A percentile compares a stretch with the other conserved stretches of the same genome.
phyloP scores from a whole-genome alignment of 2,113 vertebrate species.

The Thermophis baileyi region DNA sequence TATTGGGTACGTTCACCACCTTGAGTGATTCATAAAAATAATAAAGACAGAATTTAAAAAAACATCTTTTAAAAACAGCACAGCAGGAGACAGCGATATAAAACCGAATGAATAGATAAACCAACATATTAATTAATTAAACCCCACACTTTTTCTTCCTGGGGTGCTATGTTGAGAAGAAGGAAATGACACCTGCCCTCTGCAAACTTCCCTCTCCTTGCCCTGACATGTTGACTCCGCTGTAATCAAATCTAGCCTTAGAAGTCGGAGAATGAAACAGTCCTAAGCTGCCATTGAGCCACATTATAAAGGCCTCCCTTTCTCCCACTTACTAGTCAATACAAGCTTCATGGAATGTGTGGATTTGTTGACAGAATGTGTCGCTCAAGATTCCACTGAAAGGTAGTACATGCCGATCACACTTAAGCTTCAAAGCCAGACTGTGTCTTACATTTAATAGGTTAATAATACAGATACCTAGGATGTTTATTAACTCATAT shows the following conservation, averaged over 20 bases:
- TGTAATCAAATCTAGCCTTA: conserved; percentile 10
- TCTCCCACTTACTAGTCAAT: conserved; percentile 11
- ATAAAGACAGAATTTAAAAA: neutral
- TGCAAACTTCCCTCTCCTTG: conserved; percentile 8
- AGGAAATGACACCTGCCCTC: conserved; percentile 18
- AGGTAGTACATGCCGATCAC: neutral
- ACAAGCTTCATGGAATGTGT: conserved; percentile 25
- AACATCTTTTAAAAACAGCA: neutral
- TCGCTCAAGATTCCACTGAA: conserved; percentile 12
- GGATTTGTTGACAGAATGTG: conserved; percentile 22
- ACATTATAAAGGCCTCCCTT: neutral
- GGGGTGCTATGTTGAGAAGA: neutral
- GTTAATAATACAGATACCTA: conserved; percentile 18
- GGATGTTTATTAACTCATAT: conserved; percentile 20
- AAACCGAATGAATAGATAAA: neutral
- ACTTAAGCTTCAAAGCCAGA: conserved; percentile 28
- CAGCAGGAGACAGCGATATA: neutral
- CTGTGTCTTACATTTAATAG: conserved; percentile 21
- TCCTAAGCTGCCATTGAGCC: conserved; percentile 13
- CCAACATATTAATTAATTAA: neutral
- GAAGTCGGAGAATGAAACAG: conserved; percentile 24
- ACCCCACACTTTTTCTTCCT: neutral
- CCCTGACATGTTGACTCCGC: conserved; percentile 5
- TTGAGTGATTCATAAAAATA: neutral
- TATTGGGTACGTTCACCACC: neutral